A percentile compares a stretch with the other conserved stretches of the same genome.
Conservation (phyloP, 2,888 invertebrate genomes). For the Agrotis ipsilon region DNA sequence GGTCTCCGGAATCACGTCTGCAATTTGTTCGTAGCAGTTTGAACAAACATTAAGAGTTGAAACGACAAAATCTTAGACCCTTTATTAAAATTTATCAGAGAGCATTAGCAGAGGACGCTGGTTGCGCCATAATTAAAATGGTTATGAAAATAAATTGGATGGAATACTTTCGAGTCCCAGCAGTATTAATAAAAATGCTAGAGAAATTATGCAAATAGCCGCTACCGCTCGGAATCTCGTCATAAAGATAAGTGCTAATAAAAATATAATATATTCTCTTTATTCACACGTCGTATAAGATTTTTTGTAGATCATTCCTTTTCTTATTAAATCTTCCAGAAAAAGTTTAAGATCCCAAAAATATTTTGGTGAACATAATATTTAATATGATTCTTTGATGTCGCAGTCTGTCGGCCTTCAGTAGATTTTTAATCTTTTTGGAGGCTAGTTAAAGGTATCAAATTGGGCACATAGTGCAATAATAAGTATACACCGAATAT, state of each 20-base stretch:
- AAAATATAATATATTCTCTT: conserved; percentile 52
- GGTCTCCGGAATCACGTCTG: neutral
- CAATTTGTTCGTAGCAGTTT: neutral
- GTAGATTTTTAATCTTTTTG: neutral
- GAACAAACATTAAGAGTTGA: neutral
- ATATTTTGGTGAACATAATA: neutral
- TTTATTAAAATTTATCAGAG: conserved; percentile 12
- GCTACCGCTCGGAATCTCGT: conserved; percentile 44
- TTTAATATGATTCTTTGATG: neutral
- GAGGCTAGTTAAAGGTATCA: neutral
- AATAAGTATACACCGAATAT: neutral
- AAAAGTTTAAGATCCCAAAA: conserved; percentile 7
- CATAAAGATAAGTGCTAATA: conserved; percentile 57
- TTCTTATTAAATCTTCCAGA: conserved; percentile 19
- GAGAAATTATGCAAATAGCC: conserved; percentile 55
- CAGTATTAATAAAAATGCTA: conserved; percentile 54
- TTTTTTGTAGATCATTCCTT: conserved; percentile 23
- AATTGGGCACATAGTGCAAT: neutral
- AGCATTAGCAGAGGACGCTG: conserved; percentile 15
- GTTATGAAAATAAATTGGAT: conserved; percentile 49
- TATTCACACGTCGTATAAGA: conserved; percentile 39
- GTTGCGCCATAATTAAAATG: conserved; percentile 41
- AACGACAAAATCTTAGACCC: neutral
- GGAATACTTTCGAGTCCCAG: conserved; percentile 43
- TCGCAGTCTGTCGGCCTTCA: neutral